phyloP scores from a whole-genome alignment of 2,888 invertebrate genomes.

The Lagria hirta region DNA sequence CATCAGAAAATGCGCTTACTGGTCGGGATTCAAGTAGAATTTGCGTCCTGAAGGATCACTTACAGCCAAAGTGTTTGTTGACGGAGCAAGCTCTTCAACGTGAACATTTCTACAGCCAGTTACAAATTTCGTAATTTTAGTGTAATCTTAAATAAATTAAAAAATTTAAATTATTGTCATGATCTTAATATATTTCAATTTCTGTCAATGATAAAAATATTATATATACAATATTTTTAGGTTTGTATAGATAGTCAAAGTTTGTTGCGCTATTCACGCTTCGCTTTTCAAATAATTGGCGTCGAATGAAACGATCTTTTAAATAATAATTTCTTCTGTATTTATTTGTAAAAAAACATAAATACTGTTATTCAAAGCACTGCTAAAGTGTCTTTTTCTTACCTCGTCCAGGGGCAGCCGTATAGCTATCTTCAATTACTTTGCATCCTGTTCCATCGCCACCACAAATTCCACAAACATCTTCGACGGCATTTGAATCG shows the following conservation, averaged over 20 bases:
- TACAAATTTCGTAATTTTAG: constrained; percentile 62
- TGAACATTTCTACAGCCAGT: constrained; percentile 62
- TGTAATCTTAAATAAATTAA: constrained; percentile 53
- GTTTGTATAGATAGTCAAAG: too few species aligned
- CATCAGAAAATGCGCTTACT: too few species aligned
- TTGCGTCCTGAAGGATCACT: constrained; percentile 54
- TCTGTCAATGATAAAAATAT: too few species aligned
- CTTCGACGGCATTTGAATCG: constrained; percentile 65
- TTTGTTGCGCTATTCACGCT: too few species aligned
- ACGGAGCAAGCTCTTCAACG: constrained; percentile 60
- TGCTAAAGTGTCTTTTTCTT: too few species aligned
- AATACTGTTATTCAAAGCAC: too few species aligned
- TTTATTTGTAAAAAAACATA: too few species aligned
- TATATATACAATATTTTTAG: too few species aligned
- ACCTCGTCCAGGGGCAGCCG: constrained; percentile 45
- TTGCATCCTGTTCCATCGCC: constrained; percentile 68
- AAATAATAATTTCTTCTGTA: too few species aligned
- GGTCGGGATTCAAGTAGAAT: constrained; percentile 64
- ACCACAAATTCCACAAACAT: constrained; percentile 68
- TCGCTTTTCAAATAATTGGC: too few species aligned
- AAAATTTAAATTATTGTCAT: not conserved
- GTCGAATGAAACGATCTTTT: too few species aligned
- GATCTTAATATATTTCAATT: too few species aligned
- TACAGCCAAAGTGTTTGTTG: constrained; percentile 62
- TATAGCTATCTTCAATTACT: constrained; percentile 60